Evolutionary conservation across 2,797 vertebrate species (phyloP), one percentile per base, ranked within the genome.

Genomic region (Micropoecilia bifurca): DNA sequence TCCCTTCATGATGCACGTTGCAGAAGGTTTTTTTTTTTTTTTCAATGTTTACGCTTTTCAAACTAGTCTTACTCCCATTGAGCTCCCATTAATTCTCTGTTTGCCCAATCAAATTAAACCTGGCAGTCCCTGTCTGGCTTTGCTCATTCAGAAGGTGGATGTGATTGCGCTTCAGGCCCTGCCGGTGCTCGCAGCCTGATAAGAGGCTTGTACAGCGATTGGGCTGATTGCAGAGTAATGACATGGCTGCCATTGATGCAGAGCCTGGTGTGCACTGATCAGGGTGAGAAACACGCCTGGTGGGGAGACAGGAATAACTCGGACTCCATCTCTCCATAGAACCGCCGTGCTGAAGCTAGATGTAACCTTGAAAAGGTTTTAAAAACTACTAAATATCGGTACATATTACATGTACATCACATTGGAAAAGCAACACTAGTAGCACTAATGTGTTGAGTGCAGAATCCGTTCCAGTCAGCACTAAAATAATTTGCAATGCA

Each of bases 61-160:
- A 90, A 87, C 81, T 74, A 69, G 83, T 75, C 77, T 3, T 71
- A 87, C 83, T 85, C 84, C 81, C 81, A 82, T 75, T 20, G 55
- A 83, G 77, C 82, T 78, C 74, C 71, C 75, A 88, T 92, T 89
- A 86, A 86, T 89, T 89, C 89, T 74, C 79, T 80, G 84, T 91
- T 90, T 88, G 83, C 80, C 90, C 88, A 85, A 86, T 94, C 89
- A 91, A 90, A 93, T 93, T 87, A 92, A 85, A 91, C 89, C 89
- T 89, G 91, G 77, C 90, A 86, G 88, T 84, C 79, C 12, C 87
- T 55, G 79, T 85, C 87, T 79, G 83, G 74, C 77, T 88, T 89
- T 78, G 82, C 73, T 83, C 82, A 83, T 85, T 91, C 87, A 84
- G 69, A 82, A 90, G 91, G 73, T 75, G 90, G 84, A 92, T 92